Evolutionary conservation across 1,140 invertebrate genomes (phyloP).

Genomic region (Aleiodes sp.): DNA sequence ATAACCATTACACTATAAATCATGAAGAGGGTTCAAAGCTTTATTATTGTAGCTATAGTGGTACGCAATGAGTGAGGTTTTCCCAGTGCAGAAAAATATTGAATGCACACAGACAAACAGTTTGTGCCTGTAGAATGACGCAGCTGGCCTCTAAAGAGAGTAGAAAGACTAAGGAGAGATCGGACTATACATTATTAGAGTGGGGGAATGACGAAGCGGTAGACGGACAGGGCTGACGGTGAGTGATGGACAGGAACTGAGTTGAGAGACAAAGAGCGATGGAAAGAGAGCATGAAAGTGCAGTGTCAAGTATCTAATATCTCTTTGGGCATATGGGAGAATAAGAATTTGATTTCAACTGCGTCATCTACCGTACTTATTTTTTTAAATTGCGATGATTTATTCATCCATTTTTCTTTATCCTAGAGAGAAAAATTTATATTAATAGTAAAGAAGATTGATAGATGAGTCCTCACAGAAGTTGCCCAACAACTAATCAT

Average conservation of each 20-base stretch:
- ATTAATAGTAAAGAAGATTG: constrained; percentile 11
- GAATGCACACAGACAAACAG: not conserved
- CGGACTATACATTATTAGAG: not conserved
- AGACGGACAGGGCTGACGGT: constrained; percentile 50
- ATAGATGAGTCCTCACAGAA: constrained; percentile 25
- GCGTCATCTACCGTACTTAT: not conserved
- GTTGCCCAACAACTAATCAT: constrained; percentile 33
- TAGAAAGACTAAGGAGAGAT: not conserved
- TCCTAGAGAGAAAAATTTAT: not conserved
- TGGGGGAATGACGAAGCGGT: constrained; percentile 43
- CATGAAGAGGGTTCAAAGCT: not conserved
- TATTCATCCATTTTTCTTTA: not conserved
- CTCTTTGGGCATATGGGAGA: constrained; percentile 4
- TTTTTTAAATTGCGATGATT: not conserved
- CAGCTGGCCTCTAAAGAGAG: not conserved
- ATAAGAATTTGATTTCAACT: constrained; percentile 17
- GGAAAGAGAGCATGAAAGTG: constrained; percentile 33
- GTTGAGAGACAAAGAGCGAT: constrained; percentile 37
- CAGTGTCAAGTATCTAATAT: constrained; percentile 18
- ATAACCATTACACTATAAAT: not conserved
- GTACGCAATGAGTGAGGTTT: not conserved
- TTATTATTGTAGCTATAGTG: not conserved
- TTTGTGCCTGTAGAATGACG: constrained; percentile 4
- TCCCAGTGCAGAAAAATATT: not conserved
- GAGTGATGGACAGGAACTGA: constrained; percentile 58